Conservation (phyloP, 2,113 vertebrate species). For the Galemys pyrenaicus region DNA sequence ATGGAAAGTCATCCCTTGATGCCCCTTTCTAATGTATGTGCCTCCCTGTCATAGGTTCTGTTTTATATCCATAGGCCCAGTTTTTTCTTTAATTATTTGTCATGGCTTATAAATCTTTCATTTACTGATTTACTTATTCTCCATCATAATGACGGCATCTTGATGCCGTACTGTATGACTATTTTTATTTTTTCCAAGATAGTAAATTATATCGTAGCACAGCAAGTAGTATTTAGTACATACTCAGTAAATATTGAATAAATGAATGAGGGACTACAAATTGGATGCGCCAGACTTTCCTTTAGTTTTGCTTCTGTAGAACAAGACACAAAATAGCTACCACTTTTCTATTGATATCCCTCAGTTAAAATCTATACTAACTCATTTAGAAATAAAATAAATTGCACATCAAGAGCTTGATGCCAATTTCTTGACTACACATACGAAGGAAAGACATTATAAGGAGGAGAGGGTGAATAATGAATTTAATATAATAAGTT, state of each 20-base stretch:
- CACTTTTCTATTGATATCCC: background rate
- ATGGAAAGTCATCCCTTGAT: background rate
- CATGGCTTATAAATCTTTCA: background rate
- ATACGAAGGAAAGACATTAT: background rate
- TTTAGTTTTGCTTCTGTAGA: background rate
- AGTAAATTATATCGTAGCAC: background rate
- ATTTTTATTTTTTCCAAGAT: background rate
- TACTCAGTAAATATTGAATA: background rate
- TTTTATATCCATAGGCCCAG: background rate
- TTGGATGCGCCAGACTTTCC: background rate
- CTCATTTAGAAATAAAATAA: background rate
- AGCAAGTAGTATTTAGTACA: background rate
- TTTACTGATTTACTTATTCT: background rate
- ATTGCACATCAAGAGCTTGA: background rate
- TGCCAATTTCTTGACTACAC: background rate
- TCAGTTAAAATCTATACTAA: background rate
- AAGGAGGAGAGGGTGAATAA: background rate
- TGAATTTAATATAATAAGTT: background rate
- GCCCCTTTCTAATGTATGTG: background rate
- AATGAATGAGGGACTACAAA: background rate
- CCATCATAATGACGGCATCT: background rate
- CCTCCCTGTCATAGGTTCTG: background rate
- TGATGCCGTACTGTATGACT: background rate
- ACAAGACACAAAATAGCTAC: background rate
- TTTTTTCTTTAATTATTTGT: background rate